Evolutionary conservation across 2,797 vertebrate genomes (phyloP).

Genomic region (Morus bassanus): DNA sequence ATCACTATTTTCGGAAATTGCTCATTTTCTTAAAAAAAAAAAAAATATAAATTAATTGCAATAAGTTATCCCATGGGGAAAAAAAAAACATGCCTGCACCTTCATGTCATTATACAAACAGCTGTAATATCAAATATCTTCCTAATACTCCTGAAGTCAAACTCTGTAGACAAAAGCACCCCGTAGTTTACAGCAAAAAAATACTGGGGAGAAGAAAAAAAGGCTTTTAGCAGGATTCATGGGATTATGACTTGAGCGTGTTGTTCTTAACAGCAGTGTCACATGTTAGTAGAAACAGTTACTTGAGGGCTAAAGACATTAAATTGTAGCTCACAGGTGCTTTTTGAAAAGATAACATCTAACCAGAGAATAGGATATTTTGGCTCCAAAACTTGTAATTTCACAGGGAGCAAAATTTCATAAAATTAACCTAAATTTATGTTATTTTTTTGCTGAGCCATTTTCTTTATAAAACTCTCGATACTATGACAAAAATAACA

Average conservation of each 20-base stretch:
- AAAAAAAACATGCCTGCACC: accelerated
- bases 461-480: not conserved
- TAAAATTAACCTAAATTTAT: not conserved
- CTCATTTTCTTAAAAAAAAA: not conserved
- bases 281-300: not conserved
- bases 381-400: not conserved
- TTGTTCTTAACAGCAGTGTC: not conserved
- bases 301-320: not conserved
- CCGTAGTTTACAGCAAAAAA: not conserved
- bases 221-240: not conserved
- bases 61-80: accelerated
- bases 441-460: not conserved
- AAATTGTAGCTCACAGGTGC: not conserved
- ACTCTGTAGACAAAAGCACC: not conserved
- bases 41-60: not conserved
- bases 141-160: not conserved
- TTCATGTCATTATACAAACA: not conserved
- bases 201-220: not conserved
- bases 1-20: not conserved
- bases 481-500: accelerated
- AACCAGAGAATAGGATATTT: accelerated
- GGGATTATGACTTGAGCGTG: not conserved
- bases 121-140: not conserved
- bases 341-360: not conserved
- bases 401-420: not conserved